These are phyloP conservation scores for Andricus grossulariae DNA, from an alignment of 1,140 invertebrate genomes.

Conservation along the genomic window DNA sequence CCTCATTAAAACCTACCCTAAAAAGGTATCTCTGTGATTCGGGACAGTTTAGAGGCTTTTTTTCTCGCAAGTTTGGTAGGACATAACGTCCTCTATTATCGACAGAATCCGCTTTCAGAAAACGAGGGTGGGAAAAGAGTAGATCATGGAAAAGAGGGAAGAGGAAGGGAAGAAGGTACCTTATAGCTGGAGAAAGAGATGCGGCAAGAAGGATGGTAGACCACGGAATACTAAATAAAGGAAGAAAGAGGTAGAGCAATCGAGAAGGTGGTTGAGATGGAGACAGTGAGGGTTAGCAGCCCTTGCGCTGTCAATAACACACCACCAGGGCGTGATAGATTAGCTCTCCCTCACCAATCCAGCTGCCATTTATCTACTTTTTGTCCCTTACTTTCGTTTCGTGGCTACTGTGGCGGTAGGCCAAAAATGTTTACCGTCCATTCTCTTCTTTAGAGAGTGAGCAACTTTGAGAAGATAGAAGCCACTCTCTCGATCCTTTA, in stretches of 20 bases:
- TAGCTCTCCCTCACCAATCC: conserved; percentile 67
- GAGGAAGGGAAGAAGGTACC: neutral
- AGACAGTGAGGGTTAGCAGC: conserved; percentile 62
- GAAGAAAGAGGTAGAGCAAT: conserved; percentile 35
- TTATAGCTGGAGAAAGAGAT: neutral
- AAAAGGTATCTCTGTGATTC: neutral
- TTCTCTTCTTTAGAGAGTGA: conserved; percentile 41
- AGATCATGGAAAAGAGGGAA: conserved; percentile 17
- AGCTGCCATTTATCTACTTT: conserved; percentile 73
- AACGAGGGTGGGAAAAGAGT: conserved; percentile 1
- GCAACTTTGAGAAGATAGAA: conserved; percentile 34
- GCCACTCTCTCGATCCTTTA: conserved; percentile 34
- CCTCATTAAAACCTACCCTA: neutral
- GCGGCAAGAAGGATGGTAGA: neutral
- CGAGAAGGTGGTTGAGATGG: conserved; percentile 10
- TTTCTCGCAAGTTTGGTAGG: neutral
- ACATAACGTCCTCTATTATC: neutral
- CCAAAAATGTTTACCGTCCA: conserved; percentile 66
- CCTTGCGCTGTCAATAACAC: conserved; percentile 73
- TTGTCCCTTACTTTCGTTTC: conserved; percentile 69
- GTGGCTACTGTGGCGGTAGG: conserved; percentile 61
- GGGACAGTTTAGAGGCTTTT: neutral
- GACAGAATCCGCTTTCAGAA: conserved; percentile 35
- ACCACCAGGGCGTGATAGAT: conserved; percentile 70
- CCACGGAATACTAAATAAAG: conserved; percentile 12